Evolutionary conservation across 2,113 vertebrate species (phyloP), one percentile per base, ranked within the genome.

Genomic region (Nothobranchius furzeri): DNA sequence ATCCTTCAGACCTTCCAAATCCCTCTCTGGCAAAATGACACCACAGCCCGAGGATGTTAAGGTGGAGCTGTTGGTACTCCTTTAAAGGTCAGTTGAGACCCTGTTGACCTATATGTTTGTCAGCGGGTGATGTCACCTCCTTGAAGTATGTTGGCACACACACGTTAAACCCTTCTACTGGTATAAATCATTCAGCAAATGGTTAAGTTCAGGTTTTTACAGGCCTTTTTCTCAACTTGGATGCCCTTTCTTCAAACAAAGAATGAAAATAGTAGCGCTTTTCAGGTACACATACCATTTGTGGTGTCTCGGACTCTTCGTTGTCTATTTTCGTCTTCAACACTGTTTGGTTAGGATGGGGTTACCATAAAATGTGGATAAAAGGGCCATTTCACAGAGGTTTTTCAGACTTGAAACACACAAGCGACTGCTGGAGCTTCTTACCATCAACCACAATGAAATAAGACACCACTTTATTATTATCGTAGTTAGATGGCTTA

Each of bases 111-210:
- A 72, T 79, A 61, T 81, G 79, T 70, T 80, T 79, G 75, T 75
- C 79, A 86, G 72, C 84, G 76, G 56, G 62, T 74, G 63, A 87
- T 77, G 72, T 76, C 80, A 87, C 74, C 58, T 43, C 66, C 70
- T 86, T 49, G 64, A 82, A 84, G 58, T 72, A 78, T 84, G 88
- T 80, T 87, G 69, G 63, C 74, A 50, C 68, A 64, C 75, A 58
- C 66, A 75, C 69, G 74, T 73, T 82, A 87, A 85, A 75, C 52
- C 57, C 71, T 62, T 72, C 77, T 63, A 52, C 68, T 30, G 51
- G 70, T 59, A 76, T 91, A 85, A 93, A 91, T 91, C 78, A 85
- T 57, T 56, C n/a, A 2, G 62, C 59, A 42, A 63, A 40, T 54
- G 70, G 75, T 77, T 81, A 81, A 81, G 75, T 67, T 60, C 76